Evolutionary conservation across 1,140 invertebrate species (phyloP).

Genomic region (Drosophila kurseongensis): DNA sequence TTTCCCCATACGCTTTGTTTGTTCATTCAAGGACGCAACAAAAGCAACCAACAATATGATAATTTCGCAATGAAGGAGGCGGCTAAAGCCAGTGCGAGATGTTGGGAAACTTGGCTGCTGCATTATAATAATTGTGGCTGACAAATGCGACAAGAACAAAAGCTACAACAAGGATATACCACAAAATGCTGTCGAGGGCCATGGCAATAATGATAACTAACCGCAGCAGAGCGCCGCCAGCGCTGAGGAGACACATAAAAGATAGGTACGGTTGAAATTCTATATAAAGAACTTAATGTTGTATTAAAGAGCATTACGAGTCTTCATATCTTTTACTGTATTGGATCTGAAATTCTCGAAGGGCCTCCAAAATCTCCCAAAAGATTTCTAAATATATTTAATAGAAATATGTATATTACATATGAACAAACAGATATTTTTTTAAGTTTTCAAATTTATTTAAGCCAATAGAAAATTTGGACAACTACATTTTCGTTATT

Average conservation of each 20-base stretch:
- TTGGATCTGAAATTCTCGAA: no score
- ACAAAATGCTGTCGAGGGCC: slow-evolving; percentile 65
- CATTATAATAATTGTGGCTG: slow-evolving; percentile 74
- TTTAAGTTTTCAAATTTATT: no score
- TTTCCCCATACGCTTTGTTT: slow-evolving; percentile 55
- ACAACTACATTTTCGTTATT: no score
- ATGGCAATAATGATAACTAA: slow-evolving; percentile 78
- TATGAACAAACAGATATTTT: no score
- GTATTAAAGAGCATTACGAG: not conserved
- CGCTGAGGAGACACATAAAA: slow-evolving; percentile 29
- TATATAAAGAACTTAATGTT: not conserved
- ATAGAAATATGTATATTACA: no score
- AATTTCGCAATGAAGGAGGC: slow-evolving; percentile 51
- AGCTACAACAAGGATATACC: slow-evolving; percentile 33
- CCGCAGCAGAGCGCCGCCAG: slow-evolving; percentile 65
- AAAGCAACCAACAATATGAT: slow-evolving; percentile 75
- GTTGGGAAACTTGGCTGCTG: slow-evolving; percentile 49
- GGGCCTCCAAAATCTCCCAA: no score
- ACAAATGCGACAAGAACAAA: slow-evolving; percentile 71
- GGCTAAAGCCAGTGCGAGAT: not conserved
- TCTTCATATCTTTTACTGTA: no score
- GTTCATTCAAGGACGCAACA: slow-evolving; percentile 68
- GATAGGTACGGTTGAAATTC: slow-evolving; percentile 7
- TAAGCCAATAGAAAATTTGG: no score
- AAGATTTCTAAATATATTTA: no score